Percentiles rank a stretch among this genome's conserved stretches.
These are phyloP conservation scores for Tachypleus tridentatus DNA, from an alignment of 1,140 invertebrate species.

Conservation along the genomic window DNA sequence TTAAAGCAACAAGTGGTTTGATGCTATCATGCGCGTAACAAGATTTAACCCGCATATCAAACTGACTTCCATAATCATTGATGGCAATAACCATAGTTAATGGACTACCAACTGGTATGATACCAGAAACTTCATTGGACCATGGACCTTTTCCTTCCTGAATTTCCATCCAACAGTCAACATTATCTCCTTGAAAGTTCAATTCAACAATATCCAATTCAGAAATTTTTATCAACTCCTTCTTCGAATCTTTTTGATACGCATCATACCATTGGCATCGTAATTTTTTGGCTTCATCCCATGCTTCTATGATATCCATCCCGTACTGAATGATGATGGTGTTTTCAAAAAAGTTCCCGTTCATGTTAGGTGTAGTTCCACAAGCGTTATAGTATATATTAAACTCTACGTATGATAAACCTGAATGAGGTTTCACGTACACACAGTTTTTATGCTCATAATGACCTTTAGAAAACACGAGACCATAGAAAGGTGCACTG, in stretches of 20 bases:
- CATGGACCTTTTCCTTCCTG: constrained; percentile 90
- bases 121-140: constrained; percentile 82
- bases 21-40: constrained; percentile 79
- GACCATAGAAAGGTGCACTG: constrained; percentile 43
- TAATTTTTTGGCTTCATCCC: constrained; percentile 89
- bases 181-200: constrained; percentile 63
- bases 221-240: constrained; percentile 72
- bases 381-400: constrained; percentile 82
- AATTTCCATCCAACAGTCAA: constrained; percentile 97
- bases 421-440: constrained; percentile 75
- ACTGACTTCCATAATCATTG: constrained; percentile 86
- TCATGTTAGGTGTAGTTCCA: constrained; percentile 61
- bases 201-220: constrained; percentile 86
- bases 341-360: constrained; percentile 80
- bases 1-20: constrained; percentile 76
- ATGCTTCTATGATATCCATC: constrained; percentile 81
- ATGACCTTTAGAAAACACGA: constrained; percentile 82
- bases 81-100: constrained; percentile 85
- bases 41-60: constrained; percentile 90
- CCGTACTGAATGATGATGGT: constrained; percentile 85
- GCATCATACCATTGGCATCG: constrained; percentile 94
- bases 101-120: constrained; percentile 75
- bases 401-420: constrained; percentile 77
- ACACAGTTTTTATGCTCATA: constrained; percentile 65
- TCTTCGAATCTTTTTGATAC: constrained; percentile 85